These are phyloP conservation scores for Siphamia tubifer DNA, from an alignment of 2,113 vertebrate species.

Conservation along the genomic window DNA sequence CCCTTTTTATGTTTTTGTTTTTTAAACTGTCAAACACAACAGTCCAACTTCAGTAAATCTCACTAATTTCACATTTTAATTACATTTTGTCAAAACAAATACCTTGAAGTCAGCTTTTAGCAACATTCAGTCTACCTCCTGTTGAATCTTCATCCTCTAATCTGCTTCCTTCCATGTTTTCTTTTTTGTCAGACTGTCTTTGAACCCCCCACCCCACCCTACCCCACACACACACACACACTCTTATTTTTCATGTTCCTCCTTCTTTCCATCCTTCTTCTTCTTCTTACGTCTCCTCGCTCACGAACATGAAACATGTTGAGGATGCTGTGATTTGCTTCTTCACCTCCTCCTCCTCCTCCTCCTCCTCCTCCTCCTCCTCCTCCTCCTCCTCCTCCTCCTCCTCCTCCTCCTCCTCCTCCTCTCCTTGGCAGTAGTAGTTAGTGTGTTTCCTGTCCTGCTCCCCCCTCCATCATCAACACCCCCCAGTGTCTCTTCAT, in stretches of 20 bases:
- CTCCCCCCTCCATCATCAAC: not conserved
- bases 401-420: not conserved
- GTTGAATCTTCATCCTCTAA: constrained; percentile 3
- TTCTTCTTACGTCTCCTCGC: not conserved
- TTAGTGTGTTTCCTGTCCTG: not conserved
- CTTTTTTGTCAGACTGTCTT: constrained; percentile 1
- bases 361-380: constrained; percentile 6
- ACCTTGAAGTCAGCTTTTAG: not conserved
- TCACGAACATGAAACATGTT: constrained; percentile 7
- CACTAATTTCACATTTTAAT: too few relatives aligned
- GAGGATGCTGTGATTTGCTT: constrained; percentile 22
- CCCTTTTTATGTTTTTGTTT: too few relatives aligned
- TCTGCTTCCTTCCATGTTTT: constrained; percentile 3
- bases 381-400: constrained; percentile 8
- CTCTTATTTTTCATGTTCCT: not conserved
- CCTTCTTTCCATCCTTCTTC: not conserved
- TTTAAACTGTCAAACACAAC: too few relatives aligned
- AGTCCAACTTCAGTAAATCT: too few relatives aligned
- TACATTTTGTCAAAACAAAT: too few relatives aligned
- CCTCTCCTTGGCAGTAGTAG: not conserved
- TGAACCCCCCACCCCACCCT: not conserved
- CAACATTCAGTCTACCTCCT: not conserved
- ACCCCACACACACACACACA: too few relatives aligned
- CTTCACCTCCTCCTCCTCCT: constrained; percentile 3
- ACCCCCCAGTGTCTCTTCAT: constrained; percentile 6